Evolutionary conservation across 2,113 vertebrate species (phyloP), one percentile per base, ranked within the genome.

Genomic region (Salminus brasiliensis): DNA sequence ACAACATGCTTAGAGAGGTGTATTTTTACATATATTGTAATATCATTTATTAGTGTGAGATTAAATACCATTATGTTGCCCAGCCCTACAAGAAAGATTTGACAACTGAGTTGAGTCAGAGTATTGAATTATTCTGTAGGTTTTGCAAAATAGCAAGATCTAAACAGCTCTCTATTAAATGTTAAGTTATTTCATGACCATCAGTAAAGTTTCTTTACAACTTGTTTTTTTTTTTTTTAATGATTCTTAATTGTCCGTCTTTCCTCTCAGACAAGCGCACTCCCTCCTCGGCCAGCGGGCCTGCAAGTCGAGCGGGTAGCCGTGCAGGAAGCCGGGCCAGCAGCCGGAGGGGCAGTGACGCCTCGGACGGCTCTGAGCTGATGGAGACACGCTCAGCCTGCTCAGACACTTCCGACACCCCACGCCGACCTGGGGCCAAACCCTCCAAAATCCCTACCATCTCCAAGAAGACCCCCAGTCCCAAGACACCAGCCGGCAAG

Each of bases 391-490:
- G 95, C 76, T 99, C 98, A 0, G 96, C 95, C 13, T 98, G 97
- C 84, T 99, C 98, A 0, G 98, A 99, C 87, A 92, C 95, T 45
- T 99, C 97, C 0, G 98, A 99, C 89, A 98, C 96, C 53, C 97
- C 97, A 0, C 93, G 96, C 0, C 85, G 89, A 30, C 94, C 96
- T 0, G 94, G 93, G 0, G 43, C 87, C 21, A 94, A 92, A 71
- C 97, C 97, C 74, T 99, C 98, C 85, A 99, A 99, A 89, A 99
- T 99, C 88, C 98, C 98, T 32, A 99, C 96, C 85, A 98, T 98
- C 88, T 96, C 97, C 71, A 99, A 98, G 92, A 99, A 98, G 85
- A 72, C 93, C 63, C 85, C 96, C 49, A 95, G 95, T 90, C 94
- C 96, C 0, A 98, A 98, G 92, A 94, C 95, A 13, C 90, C 94